Conservation (phyloP, 2,888 invertebrate species). For the Aphodius sticticus region DNA sequence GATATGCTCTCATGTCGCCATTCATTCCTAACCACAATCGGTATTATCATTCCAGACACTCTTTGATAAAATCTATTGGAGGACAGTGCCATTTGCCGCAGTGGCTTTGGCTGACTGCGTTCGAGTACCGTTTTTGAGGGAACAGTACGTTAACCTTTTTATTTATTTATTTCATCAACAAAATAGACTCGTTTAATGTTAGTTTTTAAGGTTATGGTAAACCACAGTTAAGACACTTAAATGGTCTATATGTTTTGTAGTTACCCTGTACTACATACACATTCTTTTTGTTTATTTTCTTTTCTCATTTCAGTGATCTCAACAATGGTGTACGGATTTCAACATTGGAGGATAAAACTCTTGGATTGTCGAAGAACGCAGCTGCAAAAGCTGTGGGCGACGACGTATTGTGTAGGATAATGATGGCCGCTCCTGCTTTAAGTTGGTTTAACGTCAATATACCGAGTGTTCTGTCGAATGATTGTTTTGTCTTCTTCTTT, state of each 20-base stretch:
- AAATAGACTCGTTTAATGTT: too few relatives aligned
- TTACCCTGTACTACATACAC: too few relatives aligned
- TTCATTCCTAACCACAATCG: neutral
- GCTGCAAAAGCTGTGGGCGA: constrained; percentile 88
- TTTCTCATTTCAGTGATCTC: constrained; percentile 52
- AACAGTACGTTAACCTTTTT: constrained; percentile 66
- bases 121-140: constrained; percentile 98
- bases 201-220: constrained; percentile 65
- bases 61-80: constrained; percentile 75
- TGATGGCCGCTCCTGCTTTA: constrained; percentile 97
- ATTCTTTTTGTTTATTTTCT: constrained; percentile 53
- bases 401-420: constrained; percentile 87
- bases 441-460: constrained; percentile 65
- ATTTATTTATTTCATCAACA: constrained; percentile 69
- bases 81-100: constrained; percentile 94
- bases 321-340: constrained; percentile 79
- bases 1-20: neutral
- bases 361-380: constrained; percentile 73
- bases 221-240: too few relatives aligned
- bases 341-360: constrained; percentile 72
- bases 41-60: constrained; percentile 63
- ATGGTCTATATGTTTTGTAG: too few relatives aligned
- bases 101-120: constrained; percentile 97
- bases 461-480: neutral
- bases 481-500: neutral